These are phyloP conservation scores for Anthonomus grandis DNA, from an alignment of 1,140 invertebrate species.

Conservation along the genomic window DNA sequence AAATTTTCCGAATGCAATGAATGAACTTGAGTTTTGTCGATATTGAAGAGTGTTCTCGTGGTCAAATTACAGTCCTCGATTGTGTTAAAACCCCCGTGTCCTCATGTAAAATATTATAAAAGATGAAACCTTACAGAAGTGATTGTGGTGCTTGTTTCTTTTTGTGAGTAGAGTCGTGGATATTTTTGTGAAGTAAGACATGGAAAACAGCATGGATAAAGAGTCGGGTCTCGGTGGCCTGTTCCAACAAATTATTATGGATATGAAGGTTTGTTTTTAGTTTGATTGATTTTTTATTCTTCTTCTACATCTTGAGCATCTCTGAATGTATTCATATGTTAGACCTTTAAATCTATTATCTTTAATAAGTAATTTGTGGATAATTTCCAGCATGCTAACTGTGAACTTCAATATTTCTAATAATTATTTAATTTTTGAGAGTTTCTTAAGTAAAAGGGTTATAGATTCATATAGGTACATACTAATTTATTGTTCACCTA, in stretches of 20 bases:
- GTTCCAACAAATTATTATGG: slow-evolving; percentile 80
- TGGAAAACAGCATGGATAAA: slow-evolving; percentile 71
- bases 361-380: too few relatives aligned
- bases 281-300: too few relatives aligned
- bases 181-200: slow-evolving; percentile 38
- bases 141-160: not conserved
- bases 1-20: not conserved
- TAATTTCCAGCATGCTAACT: too few relatives aligned
- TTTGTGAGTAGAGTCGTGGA: not conserved
- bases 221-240: slow-evolving; percentile 76
- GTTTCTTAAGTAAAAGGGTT: too few relatives aligned
- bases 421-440: too few relatives aligned
- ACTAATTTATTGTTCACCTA: too few relatives aligned
- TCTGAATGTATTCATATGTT: too few relatives aligned
- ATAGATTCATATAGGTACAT: too few relatives aligned
- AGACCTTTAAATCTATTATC: too few relatives aligned
- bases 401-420: too few relatives aligned
- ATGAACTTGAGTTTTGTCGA: too few relatives aligned
- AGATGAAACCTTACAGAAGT: slow-evolving; percentile 10
- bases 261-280: slow-evolving; percentile 86
- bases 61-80: not conserved
- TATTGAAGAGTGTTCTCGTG: not conserved
- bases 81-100: not conserved
- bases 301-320: too few relatives aligned
- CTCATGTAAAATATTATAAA: slow-evolving; percentile 8